These are phyloP conservation scores for Nephrotoma flavescens DNA, from an alignment of 2,888 invertebrate species.

Conservation along the genomic window DNA sequence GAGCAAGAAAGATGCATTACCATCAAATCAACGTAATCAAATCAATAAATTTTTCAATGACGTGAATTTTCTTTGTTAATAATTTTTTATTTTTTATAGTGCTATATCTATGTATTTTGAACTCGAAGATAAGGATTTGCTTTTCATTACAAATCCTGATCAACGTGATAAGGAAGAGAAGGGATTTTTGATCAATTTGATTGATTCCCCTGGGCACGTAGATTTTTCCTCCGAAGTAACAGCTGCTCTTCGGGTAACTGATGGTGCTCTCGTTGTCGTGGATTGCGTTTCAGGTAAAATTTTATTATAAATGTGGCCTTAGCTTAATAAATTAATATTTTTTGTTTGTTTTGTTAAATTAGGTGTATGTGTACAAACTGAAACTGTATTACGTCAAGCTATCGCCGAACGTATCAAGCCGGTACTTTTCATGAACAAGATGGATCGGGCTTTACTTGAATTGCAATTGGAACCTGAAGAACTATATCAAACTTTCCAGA, in stretches of 20 bases:
- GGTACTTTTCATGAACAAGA: slow-evolving; percentile 99
- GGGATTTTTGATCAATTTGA: slow-evolving; percentile 99
- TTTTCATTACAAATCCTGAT: slow-evolving; percentile 81
- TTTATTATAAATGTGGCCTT: slow-evolving; percentile 19
- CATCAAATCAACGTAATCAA: slow-evolving; percentile 96
- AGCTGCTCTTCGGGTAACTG: slow-evolving; percentile 98
- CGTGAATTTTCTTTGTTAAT: slow-evolving; percentile 12
- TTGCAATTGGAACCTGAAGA: slow-evolving; percentile 93
- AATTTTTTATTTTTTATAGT: slow-evolving; percentile 34
- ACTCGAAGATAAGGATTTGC: slow-evolving; percentile 84
- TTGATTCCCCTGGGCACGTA: slow-evolving; percentile 99
- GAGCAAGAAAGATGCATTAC: slow-evolving; percentile 99
- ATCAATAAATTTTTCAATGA: slow-evolving; percentile 11
- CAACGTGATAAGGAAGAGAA: slow-evolving; percentile 81
- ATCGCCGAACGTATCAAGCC: slow-evolving; percentile 99
- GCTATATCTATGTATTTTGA: slow-evolving; percentile 99
- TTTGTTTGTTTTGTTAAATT: slow-evolving; percentile 5
- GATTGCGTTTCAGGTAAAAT: slow-evolving; percentile 91
- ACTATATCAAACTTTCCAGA: slow-evolving; percentile 97
- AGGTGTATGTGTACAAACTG: slow-evolving; percentile 99
- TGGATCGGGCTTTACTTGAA: slow-evolving; percentile 98
- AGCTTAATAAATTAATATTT: not conserved
- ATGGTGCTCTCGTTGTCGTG: slow-evolving; percentile 98
- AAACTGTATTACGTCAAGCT: slow-evolving; percentile 98
- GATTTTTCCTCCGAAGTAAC: slow-evolving; percentile 99